phyloP scores from a whole-genome alignment of 2,888 invertebrate species.

The Ametastegia equiseti region DNA sequence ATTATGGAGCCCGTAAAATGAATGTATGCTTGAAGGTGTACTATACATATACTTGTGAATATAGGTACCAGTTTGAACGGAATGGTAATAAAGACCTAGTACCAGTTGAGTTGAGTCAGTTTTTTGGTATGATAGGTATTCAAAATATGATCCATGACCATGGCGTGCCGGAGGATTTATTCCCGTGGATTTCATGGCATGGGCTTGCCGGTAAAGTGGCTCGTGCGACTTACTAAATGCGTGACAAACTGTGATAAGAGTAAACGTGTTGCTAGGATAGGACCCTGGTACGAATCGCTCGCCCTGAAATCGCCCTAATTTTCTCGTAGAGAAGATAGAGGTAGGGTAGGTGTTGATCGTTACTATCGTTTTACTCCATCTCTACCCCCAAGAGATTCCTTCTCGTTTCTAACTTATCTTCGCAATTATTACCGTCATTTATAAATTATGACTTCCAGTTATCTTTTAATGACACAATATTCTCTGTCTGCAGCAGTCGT shows the following conservation, averaged over 20 bases:
- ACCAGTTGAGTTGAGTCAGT: too few species aligned
- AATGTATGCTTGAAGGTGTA: too few species aligned
- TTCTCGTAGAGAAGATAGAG: not conserved
- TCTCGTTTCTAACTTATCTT: too few species aligned
- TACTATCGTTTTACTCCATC: not conserved
- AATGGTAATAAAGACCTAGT: too few species aligned
- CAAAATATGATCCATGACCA: not conserved
- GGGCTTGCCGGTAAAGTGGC: not conserved
- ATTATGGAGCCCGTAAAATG: too few species aligned
- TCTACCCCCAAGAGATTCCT: too few species aligned
- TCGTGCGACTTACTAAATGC: not conserved
- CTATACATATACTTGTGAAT: too few species aligned
- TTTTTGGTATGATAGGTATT: not conserved
- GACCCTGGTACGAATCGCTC: constrained; percentile 26
- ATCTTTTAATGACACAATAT: not conserved
- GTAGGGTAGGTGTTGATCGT: constrained; percentile 17
- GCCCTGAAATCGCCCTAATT: constrained; percentile 4
- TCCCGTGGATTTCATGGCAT: not conserved
- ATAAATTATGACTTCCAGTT: not conserved
- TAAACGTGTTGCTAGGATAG: not conserved
- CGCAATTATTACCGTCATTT: not conserved
- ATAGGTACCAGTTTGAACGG: too few species aligned
- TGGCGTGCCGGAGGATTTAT: not conserved
- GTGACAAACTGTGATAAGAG: constrained; percentile 36
- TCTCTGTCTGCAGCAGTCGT: not conserved